A percentile compares a stretch with the other conserved stretches of the same genome.
phyloP scores from a whole-genome alignment of 92 coral and sea anemone species.

The Blastomussa wellsi region DNA sequence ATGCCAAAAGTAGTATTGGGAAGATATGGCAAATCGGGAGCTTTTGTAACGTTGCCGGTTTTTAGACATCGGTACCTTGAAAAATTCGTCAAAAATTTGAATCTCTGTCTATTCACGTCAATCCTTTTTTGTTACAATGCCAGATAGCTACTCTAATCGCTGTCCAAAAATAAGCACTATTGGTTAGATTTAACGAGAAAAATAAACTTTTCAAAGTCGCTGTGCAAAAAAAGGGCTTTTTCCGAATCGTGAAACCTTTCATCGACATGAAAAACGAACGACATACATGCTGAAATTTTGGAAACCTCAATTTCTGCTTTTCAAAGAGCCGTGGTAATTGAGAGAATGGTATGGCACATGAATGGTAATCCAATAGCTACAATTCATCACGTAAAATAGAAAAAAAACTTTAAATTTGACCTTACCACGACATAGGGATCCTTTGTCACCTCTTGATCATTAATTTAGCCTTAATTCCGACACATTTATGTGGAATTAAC shows the following conservation, averaged over 20 bases:
- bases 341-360: conserved; percentile 4
- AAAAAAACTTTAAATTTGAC: neutral
- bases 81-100: conserved; percentile 8
- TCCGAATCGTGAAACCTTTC: conserved; percentile 16
- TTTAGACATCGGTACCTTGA: conserved; percentile 23
- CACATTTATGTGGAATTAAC: neutral
- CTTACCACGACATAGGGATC: conserved; percentile 13
- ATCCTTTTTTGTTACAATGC: conserved; percentile 14
- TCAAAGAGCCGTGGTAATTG: neutral
- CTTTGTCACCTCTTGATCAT: conserved; percentile 3
- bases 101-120: neutral
- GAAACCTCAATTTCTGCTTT: neutral
- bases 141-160: neutral
- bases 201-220: neutral
- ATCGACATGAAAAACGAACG: conserved; percentile 10
- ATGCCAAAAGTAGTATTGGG: neutral
- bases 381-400: neutral
- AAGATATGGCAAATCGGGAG: conserved; percentile 14
- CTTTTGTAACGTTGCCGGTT: conserved; percentile 13
- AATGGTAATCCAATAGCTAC: conserved; percentile 19
- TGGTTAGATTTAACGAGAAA: neutral
- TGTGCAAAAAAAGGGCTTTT: conserved; percentile 1
- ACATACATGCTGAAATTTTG: conserved; percentile 8
- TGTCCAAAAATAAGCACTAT: neutral
- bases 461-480: neutral